Evolutionary conservation across 2,797 vertebrate genomes (phyloP).

Genomic region (Rhincodon typus): DNA sequence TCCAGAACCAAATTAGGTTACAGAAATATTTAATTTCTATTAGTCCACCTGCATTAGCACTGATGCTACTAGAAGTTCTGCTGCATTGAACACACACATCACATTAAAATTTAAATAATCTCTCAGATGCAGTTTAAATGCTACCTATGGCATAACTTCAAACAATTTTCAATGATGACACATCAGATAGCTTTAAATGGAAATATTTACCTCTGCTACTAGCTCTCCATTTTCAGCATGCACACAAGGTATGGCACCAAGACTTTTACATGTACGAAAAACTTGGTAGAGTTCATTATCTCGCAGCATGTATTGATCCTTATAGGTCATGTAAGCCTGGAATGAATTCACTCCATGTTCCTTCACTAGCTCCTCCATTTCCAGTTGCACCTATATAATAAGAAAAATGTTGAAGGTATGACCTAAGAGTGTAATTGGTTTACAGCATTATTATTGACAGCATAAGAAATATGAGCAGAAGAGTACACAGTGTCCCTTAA

Average conservation of each 20-base stretch:
- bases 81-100: background rate
- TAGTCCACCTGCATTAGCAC: background rate
- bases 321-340: conserved; percentile 97
- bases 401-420: background rate
- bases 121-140: background rate
- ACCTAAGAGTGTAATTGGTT: background rate
- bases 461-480: background rate
- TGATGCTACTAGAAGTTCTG: background rate
- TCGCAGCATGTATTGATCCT: conserved; percentile 88
- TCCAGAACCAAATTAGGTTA: background rate
- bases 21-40: background rate
- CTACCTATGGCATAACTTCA: background rate
- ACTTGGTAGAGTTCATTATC: conserved; percentile 91
- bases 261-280: conserved; percentile 81
- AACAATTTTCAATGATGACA: background rate
- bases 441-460: background rate
- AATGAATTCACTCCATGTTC: conserved; percentile 94
- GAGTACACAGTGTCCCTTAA: background rate
- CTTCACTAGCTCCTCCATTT: conserved; percentile 89
- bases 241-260: conserved; percentile 83
- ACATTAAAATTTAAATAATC: too few relatives aligned
- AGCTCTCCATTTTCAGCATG: conserved; percentile 94
- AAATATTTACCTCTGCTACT: conserved; percentile 76
- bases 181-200: background rate
- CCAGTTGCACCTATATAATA: conserved; percentile 69